These are phyloP conservation scores for Natator depressus DNA, from an alignment of 2,113 vertebrate genomes.

Conservation along the genomic window DNA sequence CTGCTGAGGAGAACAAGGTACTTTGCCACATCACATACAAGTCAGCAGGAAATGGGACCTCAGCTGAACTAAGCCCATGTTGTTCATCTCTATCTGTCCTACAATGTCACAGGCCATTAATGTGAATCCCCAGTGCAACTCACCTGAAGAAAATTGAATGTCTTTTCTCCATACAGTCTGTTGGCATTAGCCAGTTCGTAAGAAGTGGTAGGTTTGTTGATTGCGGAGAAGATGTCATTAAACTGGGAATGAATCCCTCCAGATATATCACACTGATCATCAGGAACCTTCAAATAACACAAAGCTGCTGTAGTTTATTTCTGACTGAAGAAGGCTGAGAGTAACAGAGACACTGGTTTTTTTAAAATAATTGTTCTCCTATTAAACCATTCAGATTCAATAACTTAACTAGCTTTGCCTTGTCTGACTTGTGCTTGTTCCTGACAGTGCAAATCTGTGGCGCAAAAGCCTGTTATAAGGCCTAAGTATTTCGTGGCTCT, in stretches of 20 bases:
- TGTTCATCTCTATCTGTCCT: not conserved
- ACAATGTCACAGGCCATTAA: not conserved
- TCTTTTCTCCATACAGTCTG: conserved; percentile 71
- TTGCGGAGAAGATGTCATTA: conserved; percentile 58
- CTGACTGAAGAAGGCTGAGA: not conserved
- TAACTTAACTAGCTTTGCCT: not conserved
- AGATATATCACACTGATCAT: conserved; percentile 47
- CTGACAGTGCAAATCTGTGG: not conserved
- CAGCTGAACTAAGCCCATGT: not conserved
- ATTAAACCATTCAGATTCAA: not conserved
- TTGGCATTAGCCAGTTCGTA: conserved; percentile 74
- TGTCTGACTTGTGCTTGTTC: not conserved
- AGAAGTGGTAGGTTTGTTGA: conserved; percentile 50
- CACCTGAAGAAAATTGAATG: conserved; percentile 53
- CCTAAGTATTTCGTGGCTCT: not conserved
- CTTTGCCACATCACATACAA: too few relatives aligned
- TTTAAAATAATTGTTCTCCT: not conserved
- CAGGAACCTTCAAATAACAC: conserved; percentile 14
- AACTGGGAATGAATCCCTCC: conserved; percentile 71
- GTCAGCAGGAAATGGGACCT: not conserved
- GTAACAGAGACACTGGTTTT: not conserved
- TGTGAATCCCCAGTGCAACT: rapidly evolving
- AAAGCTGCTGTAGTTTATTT: not conserved
- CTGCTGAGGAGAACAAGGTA: too few relatives aligned
- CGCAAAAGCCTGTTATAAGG: not conserved